These are phyloP conservation scores for Sceliomorpha sp. DNA, from an alignment of 2,888 invertebrate genomes.

Conservation along the genomic window DNA sequence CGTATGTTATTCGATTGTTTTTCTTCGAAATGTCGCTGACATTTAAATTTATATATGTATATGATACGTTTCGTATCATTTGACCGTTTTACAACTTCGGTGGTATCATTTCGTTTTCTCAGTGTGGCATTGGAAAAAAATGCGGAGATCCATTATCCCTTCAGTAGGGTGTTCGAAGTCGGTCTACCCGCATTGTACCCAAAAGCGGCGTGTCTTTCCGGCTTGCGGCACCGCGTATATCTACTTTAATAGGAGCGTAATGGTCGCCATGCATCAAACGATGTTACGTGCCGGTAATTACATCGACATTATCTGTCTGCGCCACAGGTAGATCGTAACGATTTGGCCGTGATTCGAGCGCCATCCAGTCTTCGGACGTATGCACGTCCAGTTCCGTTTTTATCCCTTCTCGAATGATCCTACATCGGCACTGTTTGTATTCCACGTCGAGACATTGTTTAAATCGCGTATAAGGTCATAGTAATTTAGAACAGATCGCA, in stretches of 20 bases:
- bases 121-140: too few species aligned
- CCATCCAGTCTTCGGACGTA: constrained; percentile 39
- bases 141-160: constrained; percentile 31
- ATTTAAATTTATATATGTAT: too few species aligned
- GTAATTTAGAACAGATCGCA: constrained; percentile 6
- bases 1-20: too few species aligned
- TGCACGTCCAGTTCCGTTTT: constrained; percentile 42
- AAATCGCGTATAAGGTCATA: constrained; percentile 32
- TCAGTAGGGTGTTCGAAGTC: constrained; percentile 23
- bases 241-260: constrained; percentile 61
- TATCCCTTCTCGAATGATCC: constrained; percentile 26
- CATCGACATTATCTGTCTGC: constrained; percentile 59
- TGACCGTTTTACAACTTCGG: too few species aligned
- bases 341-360: constrained; percentile 47
- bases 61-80: too few species aligned
- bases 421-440: too few species aligned
- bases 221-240: constrained; percentile 29
- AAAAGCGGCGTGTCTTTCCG: constrained; percentile 44
- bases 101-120: too few species aligned
- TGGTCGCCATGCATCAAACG: constrained; percentile 63
- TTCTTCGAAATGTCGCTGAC: too few species aligned
- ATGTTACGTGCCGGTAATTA: constrained; percentile 64
- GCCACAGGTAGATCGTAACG: constrained; percentile 54
- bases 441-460: constrained; percentile 22
- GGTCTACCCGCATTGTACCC: constrained; percentile 34